Evolutionary conservation across 2,888 invertebrate species (phyloP).

Genomic region (Chrysotoxum bicinctum): DNA sequence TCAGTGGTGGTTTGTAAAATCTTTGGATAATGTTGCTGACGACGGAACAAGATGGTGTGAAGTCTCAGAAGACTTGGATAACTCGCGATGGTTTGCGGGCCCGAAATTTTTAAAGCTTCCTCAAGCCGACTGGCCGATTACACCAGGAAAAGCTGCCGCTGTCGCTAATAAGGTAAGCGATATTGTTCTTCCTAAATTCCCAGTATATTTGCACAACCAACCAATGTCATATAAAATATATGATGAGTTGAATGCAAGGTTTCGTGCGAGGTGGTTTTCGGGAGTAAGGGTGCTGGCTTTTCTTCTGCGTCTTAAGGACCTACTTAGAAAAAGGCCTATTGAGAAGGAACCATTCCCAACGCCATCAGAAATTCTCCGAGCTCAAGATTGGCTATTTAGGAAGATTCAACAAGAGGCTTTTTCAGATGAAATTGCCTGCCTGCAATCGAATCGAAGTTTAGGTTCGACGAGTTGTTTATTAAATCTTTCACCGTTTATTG

Average conservation of each 20-base stretch:
- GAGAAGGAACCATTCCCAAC: not conserved
- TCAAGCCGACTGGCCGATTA: not conserved
- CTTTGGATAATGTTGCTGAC: too few relatives aligned
- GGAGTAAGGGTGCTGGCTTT: not conserved
- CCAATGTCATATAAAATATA: not conserved
- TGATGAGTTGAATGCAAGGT: not conserved
- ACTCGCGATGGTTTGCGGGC: not conserved
- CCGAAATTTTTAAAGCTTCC: not conserved
- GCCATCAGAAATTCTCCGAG: not conserved
- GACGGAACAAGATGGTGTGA: too few relatives aligned
- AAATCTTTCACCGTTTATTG: too few relatives aligned
- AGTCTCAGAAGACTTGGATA: too few relatives aligned
- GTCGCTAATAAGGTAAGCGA: not conserved
- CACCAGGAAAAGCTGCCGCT: not conserved
- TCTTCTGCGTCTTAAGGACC: slow-evolving; percentile 11
- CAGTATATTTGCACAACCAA: not conserved
- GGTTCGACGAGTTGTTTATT: too few relatives aligned
- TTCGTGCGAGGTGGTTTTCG: not conserved
- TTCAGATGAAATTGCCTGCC: slow-evolving; percentile 8
- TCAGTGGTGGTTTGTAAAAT: too few relatives aligned
- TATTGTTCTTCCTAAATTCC: not conserved
- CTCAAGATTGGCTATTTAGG: slow-evolving; percentile 6
- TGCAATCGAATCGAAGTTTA: too few relatives aligned
- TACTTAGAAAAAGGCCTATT: not conserved
- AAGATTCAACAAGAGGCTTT: slow-evolving; percentile 22